These are phyloP conservation scores for Entomyzon cyanotis DNA, from an alignment of 2,113 vertebrate genomes.

Conservation along the genomic window DNA sequence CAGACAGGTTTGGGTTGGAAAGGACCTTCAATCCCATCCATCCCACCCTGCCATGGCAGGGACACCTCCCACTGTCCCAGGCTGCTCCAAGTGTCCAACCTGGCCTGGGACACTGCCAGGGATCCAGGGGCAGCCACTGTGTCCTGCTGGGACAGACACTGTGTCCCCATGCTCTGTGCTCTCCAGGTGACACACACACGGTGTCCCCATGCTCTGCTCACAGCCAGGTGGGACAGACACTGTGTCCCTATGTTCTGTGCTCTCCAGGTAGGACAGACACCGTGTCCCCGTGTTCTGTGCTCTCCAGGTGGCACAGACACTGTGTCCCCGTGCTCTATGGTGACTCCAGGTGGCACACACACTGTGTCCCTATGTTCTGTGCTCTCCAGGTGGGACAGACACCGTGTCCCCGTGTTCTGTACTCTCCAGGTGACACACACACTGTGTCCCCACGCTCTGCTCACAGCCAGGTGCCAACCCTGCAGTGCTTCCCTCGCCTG, in stretches of 20 bases:
- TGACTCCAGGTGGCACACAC: neutral
- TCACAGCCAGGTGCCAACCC: accelerated
- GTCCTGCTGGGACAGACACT: neutral
- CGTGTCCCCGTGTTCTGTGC: neutral
- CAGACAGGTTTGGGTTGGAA: neutral
- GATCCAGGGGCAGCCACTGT: neutral
- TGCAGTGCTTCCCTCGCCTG: accelerated
- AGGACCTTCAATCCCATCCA: accelerated
- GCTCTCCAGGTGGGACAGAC: neutral
- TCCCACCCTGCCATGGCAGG: neutral
- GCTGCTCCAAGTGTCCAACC: neutral
- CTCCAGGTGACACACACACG: neutral
- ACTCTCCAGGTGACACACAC: too few species aligned
- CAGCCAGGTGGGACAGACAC: neutral
- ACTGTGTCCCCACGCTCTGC: accelerated
- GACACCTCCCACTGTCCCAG: neutral
- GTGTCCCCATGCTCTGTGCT: neutral
- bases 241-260: accelerated
- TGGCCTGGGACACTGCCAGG: neutral
- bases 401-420: neutral
- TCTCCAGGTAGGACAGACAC: too few species aligned
- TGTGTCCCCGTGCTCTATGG: too few species aligned
- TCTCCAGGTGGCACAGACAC: too few species aligned
- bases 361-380: neutral
- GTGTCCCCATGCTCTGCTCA: too few species aligned